Percentiles rank a stretch among this genome's conserved stretches.
Conservation (phyloP, 1,140 invertebrate species). For the Pseudomyrmex flavicornis region DNA sequence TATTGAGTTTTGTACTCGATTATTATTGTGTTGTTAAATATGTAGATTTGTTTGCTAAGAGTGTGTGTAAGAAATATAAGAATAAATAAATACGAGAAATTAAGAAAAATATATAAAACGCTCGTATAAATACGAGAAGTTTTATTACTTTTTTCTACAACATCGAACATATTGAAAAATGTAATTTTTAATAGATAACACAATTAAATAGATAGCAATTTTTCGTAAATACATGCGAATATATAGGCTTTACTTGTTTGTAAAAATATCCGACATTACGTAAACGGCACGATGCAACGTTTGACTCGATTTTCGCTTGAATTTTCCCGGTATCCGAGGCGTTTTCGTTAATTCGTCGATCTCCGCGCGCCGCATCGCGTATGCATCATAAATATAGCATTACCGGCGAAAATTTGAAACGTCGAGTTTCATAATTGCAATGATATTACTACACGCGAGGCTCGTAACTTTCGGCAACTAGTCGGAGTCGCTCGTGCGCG, state of each 20-base stretch:
- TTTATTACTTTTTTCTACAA: too few relatives aligned
- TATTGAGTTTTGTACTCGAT: too few relatives aligned
- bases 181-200: too few relatives aligned
- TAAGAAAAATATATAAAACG: too few relatives aligned
- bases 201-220: not conserved
- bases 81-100: too few relatives aligned
- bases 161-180: not conserved
- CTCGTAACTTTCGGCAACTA: slow-evolving; percentile 71
- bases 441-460: slow-evolving; percentile 67
- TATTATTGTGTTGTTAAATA: too few relatives aligned
- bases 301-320: slow-evolving; percentile 33
- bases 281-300: slow-evolving; percentile 1
- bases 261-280: not conserved
- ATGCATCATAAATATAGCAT: slow-evolving; percentile 65
- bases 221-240: too few relatives aligned
- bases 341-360: slow-evolving; percentile 61
- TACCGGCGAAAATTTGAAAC: slow-evolving; percentile 71
- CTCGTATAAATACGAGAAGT: too few relatives aligned
- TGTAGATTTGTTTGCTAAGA: too few relatives aligned
- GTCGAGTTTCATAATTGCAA: slow-evolving; percentile 68
- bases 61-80: too few relatives aligned
- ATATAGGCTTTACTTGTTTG: not conserved
- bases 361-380: slow-evolving; percentile 5
- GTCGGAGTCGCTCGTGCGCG: slow-evolving; percentile 58
- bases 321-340: slow-evolving; percentile 29